A percentile compares a stretch with the other conserved stretches of the same genome.
phyloP scores from a whole-genome alignment of 2,797 vertebrate genomes.

The Sciaenops ocellatus region DNA sequence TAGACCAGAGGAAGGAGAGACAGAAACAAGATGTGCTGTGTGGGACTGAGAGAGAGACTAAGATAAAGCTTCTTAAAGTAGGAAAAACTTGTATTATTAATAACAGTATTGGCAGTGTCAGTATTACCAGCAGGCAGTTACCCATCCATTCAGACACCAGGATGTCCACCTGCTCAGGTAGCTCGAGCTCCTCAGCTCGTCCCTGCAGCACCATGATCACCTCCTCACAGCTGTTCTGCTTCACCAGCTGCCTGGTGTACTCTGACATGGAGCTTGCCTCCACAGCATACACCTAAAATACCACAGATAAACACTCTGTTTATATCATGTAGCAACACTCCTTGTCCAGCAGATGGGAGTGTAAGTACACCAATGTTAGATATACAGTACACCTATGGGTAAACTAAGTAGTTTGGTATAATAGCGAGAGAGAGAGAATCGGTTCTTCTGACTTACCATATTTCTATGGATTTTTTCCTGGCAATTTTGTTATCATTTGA shows the following conservation, averaged over 20 bases:
- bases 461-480: background rate
- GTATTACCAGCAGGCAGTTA: conserved; percentile 87
- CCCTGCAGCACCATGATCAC: conserved; percentile 84
- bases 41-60: background rate
- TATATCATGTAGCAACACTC: conserved; percentile 1
- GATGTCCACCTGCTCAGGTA: conserved; percentile 87
- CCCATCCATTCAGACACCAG: conserved; percentile 89
- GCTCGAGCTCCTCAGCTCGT: conserved; percentile 85
- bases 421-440: background rate
- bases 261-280: conserved; percentile 88
- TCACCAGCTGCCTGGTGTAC: conserved; percentile 84
- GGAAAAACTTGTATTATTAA: background rate
- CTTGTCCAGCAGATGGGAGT: conserved; percentile 62
- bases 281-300: conserved; percentile 86
- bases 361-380: conserved; percentile 1
- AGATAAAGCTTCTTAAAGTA: background rate
- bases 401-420: background rate
- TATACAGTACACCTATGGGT: background rate
- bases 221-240: conserved; percentile 80
- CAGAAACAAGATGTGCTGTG: background rate
- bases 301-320: background rate
- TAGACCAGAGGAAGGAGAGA: conserved; percentile 45
- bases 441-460: background rate
- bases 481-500: background rate
- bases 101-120: background rate